A percentile compares a stretch with the other conserved stretches of the same genome.
Conservation (phyloP, 2,113 vertebrate species). For the Rhinopithecus roxellana region DNA sequence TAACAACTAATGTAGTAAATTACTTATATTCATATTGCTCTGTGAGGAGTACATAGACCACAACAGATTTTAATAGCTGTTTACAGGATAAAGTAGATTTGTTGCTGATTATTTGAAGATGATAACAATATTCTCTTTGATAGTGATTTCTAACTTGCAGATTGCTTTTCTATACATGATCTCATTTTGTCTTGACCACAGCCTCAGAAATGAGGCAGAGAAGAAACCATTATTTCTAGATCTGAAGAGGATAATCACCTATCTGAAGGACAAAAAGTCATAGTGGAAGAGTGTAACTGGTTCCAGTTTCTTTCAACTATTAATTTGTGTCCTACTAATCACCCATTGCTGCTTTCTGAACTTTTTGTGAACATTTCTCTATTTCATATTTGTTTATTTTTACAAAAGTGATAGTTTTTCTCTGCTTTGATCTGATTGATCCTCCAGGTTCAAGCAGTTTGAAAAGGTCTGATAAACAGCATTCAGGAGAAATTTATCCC, state of each 20-base stretch:
- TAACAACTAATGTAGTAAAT: slow-evolving; percentile 14
- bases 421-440: slow-evolving; percentile 31
- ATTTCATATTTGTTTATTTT: slow-evolving; percentile 38
- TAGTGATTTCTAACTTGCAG: background rate
- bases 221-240: background rate
- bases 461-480: slow-evolving; percentile 37
- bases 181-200: background rate
- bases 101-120: background rate
- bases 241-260: background rate
- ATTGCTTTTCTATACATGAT: background rate
- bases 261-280: background rate
- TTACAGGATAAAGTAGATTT: background rate
- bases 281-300: background rate
- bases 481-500: background rate
- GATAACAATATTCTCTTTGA: background rate
- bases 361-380: slow-evolving; percentile 1
- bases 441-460: background rate
- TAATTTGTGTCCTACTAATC: background rate
- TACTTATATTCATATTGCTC: background rate
- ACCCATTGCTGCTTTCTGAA: background rate
- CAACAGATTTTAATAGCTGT: background rate
- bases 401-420: slow-evolving; percentile 14
- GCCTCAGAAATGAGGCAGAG: background rate
- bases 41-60: background rate
- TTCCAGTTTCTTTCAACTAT: background rate